phyloP scores from a whole-genome alignment of 2,113 vertebrate species.

The Embiotoca jacksoni region DNA sequence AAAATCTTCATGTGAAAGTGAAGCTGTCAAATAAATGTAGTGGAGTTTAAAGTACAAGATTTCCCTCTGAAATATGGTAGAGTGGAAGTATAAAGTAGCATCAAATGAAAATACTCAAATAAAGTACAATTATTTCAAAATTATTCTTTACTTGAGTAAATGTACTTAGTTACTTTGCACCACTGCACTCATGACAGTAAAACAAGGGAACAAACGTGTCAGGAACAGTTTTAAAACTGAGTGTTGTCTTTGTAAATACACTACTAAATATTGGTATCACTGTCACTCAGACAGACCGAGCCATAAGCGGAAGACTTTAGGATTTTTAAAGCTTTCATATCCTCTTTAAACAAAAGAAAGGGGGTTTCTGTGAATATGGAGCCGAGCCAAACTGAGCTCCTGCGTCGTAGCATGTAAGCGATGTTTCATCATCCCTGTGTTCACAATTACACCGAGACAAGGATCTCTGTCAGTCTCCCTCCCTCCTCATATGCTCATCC shows the following conservation, averaged over 20 bases:
- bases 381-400: conserved; percentile 34
- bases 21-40: too few species aligned
- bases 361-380: conserved; percentile 29
- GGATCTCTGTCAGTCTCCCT: conserved; percentile 63
- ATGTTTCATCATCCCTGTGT: conserved; percentile 66
- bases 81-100: too few species aligned
- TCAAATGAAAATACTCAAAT: too few species aligned
- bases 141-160: too few species aligned
- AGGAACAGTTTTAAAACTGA: neutral
- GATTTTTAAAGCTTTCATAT: conserved; percentile 28
- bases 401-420: conserved; percentile 40
- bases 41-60: too few species aligned
- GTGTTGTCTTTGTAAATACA: neutral
- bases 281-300: neutral
- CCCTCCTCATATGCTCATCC: conserved; percentile 48
- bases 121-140: too few species aligned
- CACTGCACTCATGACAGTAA: neutral
- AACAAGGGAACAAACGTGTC: neutral
- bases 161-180: too few species aligned
- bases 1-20: neutral
- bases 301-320: neutral
- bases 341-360: conserved; percentile 25
- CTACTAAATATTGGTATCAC: neutral
- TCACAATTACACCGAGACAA: conserved; percentile 61
- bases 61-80: too few species aligned